Conservation (phyloP, 1,140 invertebrate genomes). For the Lerema accius region DNA sequence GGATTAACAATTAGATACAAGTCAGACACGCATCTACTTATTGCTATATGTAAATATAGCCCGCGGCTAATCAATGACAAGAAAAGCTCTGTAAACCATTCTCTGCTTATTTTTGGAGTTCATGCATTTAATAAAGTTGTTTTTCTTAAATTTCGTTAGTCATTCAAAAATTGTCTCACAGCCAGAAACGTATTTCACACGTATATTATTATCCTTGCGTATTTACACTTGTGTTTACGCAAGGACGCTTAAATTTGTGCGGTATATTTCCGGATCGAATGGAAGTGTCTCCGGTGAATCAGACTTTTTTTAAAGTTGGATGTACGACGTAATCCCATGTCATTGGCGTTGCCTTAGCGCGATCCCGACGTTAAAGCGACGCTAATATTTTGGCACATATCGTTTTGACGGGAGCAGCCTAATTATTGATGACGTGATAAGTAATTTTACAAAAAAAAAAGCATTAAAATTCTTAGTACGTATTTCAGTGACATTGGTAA, state of each 20-base stretch:
- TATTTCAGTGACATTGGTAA: too few species aligned
- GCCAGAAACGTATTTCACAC: slow-evolving; percentile 40
- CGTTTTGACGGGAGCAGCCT: slow-evolving; percentile 7
- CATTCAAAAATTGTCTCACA: slow-evolving; percentile 48
- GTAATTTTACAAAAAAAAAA: too few species aligned
- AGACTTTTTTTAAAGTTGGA: slow-evolving; percentile 66
- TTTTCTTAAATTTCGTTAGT: slow-evolving; percentile 39
- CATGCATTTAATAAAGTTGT: not conserved
- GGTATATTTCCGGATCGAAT: slow-evolving; percentile 74
- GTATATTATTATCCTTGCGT: slow-evolving; percentile 71
- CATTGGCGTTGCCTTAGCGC: slow-evolving; percentile 57
- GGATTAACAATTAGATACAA: too few species aligned
- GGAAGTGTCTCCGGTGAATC: slow-evolving; percentile 74
- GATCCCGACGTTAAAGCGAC: slow-evolving; percentile 66
- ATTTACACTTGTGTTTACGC: slow-evolving; percentile 65
- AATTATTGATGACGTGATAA: too few species aligned
- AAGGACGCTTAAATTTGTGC: slow-evolving; percentile 77
- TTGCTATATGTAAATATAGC: too few species aligned
- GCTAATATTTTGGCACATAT: slow-evolving; percentile 60
- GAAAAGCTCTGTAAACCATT: too few species aligned
- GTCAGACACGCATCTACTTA: too few species aligned
- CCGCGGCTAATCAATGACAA: too few species aligned
- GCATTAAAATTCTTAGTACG: too few species aligned
- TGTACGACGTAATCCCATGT: slow-evolving; percentile 67
- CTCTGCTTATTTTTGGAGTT: not conserved